Evolutionary conservation across 2,888 invertebrate species (phyloP).

Genomic region (Ormyrus rosae): DNA sequence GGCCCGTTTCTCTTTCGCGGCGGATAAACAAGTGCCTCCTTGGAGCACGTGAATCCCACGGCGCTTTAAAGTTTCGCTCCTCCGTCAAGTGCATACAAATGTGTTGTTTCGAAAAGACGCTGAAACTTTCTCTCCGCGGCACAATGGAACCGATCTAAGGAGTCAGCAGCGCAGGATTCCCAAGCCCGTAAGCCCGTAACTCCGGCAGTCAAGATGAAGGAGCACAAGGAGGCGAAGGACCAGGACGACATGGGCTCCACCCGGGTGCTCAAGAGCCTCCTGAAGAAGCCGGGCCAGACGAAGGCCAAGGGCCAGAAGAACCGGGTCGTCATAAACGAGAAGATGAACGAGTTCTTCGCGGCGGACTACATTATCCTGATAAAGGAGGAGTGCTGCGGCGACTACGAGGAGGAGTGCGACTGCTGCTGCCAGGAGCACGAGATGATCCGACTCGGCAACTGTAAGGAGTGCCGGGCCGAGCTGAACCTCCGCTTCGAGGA

Average conservation of each 20-base stretch:
- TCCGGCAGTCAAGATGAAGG: slow-evolving; percentile 63
- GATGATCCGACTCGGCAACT: slow-evolving; percentile 81
- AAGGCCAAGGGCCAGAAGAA: slow-evolving; percentile 82
- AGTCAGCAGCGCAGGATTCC: no score
- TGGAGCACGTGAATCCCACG: no score
- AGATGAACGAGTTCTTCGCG: slow-evolving; percentile 92
- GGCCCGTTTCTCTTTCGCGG: no score
- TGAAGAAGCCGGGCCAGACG: slow-evolving; percentile 85
- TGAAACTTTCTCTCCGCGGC: no score
- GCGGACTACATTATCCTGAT: slow-evolving; percentile 94
- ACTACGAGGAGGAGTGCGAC: slow-evolving; percentile 85
- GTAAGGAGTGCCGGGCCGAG: slow-evolving; percentile 75
- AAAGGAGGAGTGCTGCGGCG: slow-evolving; percentile 90
- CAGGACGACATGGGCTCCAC: slow-evolving; percentile 63
- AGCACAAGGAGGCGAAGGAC: slow-evolving; percentile 65
- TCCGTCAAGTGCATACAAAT: no score
- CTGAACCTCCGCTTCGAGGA: slow-evolving; percentile 73
- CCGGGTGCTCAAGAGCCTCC: slow-evolving; percentile 81
- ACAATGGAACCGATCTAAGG: no score
- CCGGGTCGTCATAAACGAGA: slow-evolving; percentile 92
- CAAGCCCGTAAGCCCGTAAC: no score
- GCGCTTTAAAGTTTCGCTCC: no score
- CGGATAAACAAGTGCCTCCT: not conserved
- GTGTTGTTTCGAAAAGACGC: no score
- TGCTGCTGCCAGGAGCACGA: slow-evolving; percentile 85